Evolutionary conservation across 2,888 invertebrate species (phyloP), one percentile per base, ranked within the genome.

Genomic region (Drosophila fungiperda): DNA sequence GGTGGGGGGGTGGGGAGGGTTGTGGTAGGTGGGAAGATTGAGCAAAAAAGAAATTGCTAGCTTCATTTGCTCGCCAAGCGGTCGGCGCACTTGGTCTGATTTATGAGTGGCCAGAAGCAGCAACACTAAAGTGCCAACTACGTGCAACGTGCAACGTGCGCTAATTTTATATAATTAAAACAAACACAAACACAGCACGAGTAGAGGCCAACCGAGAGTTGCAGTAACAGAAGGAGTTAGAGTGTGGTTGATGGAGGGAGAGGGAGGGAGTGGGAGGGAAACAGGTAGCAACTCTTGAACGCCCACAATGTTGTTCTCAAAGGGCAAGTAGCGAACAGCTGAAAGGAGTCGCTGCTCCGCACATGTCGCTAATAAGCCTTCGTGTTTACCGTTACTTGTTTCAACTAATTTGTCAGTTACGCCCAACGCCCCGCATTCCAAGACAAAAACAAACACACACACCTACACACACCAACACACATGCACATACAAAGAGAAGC

Each of bases 61-160:
- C 84, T 83, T 87, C 89, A 87, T 86, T 89, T 86, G 87, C 70
- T 81, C 54, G 80, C 69, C 76, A 63, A 48, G 55, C 68, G 68
- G 49, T 40, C 68, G 68, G 11, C 55, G 68, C 76, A 73, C 78
- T 73, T 65, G 68, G 70, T 60, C 88, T 89, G 85, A 86, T 86
- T 86, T 86, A 86, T 86, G 89, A 89, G 85, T 73, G 73, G 78
- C 64, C 78, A 70, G 69, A 59, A 63, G 63, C 66, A 70, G 45
- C 66, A 59, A 52, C 61, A 62, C 73, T 53, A 23, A 59, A 62
- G 42, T 59, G 53, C 63, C 76, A 65, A 55, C 80, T 73, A 87
- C 89, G 82, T 85, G 85, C 89, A 89, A 72, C 87, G 72, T 89
- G 87, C 89, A 86, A 89, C 89, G 84, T 86, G 87, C 87, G 84